Percentiles rank a stretch among this genome's conserved stretches.
phyloP scores from a whole-genome alignment of 2,888 invertebrate genomes.

The Epinotia nisella region DNA sequence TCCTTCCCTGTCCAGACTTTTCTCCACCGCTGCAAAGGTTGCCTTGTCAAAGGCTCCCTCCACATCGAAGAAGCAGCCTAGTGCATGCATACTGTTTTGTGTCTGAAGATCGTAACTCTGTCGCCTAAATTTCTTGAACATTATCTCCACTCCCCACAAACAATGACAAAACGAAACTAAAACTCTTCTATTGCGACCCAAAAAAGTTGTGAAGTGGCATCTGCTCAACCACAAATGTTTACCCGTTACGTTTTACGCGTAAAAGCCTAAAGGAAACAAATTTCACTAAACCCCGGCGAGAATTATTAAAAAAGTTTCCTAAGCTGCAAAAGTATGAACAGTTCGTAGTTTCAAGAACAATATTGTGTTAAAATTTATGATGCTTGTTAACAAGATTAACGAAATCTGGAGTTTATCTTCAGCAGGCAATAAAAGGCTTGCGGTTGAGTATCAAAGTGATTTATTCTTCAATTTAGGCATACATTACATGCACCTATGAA shows the following conservation, averaged over 20 bases:
- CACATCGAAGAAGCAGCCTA: too few relatives aligned
- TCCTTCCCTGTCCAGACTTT: too few relatives aligned
- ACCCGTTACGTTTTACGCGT: constrained; percentile 55
- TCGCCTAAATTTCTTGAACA: too few relatives aligned
- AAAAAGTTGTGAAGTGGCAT: constrained; percentile 25
- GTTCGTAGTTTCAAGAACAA: constrained; percentile 12
- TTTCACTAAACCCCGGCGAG: constrained; percentile 52
- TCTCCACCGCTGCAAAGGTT: too few relatives aligned
- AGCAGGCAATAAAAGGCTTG: too few relatives aligned
- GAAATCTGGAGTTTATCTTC: not conserved
- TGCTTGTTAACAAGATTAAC: not conserved
- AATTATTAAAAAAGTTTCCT: constrained; percentile 45
- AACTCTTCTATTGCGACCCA: not conserved
- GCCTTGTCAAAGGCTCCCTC: too few relatives aligned
- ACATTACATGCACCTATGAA: too few relatives aligned
- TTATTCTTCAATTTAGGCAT: too few relatives aligned
- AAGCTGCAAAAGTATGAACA: not conserved
- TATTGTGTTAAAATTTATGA: constrained; percentile 6
- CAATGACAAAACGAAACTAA: not conserved
- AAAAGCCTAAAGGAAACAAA: constrained; percentile 55
- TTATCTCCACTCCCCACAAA: too few relatives aligned
- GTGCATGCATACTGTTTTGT: too few relatives aligned
- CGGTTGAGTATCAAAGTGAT: too few relatives aligned
- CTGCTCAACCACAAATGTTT: constrained; percentile 41
- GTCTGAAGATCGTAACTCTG: too few relatives aligned